Evolutionary conservation across 2,888 invertebrate genomes (phyloP).

Genomic region (Hedychridium roseum): DNA sequence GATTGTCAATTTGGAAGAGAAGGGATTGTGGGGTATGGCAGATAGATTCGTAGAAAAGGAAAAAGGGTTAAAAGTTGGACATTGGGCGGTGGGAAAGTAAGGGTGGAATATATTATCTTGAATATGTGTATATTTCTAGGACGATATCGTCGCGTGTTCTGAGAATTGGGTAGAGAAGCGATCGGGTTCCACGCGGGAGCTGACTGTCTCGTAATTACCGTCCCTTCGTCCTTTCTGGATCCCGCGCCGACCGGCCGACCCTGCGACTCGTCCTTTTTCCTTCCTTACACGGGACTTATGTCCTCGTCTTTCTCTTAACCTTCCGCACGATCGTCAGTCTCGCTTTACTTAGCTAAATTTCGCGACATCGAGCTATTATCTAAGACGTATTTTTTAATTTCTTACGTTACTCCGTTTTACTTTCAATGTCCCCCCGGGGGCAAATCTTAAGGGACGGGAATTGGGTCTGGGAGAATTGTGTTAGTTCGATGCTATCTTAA

Average conservation of each 20-base stretch:
- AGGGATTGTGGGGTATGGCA: conserved; percentile 15
- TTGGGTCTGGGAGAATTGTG: too few relatives aligned
- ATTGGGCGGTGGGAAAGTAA: conserved; percentile 18
- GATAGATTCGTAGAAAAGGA: too few relatives aligned
- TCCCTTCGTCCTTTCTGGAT: conserved; percentile 47
- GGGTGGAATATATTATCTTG: conserved; percentile 60
- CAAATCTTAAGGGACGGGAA: too few relatives aligned
- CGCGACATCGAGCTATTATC: too few relatives aligned
- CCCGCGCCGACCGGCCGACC: conserved; percentile 12
- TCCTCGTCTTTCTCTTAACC: conserved; percentile 16
- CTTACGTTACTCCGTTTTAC: too few relatives aligned
- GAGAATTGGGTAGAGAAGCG: conserved; percentile 57
- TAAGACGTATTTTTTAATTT: too few relatives aligned
- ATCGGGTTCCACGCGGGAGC: conserved; percentile 58
- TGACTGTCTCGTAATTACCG: conserved; percentile 62
- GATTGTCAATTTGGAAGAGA: too few relatives aligned
- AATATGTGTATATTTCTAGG: conserved; percentile 63
- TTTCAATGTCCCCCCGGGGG: too few relatives aligned
- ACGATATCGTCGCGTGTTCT: conserved; percentile 55
- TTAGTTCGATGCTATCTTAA: too few relatives aligned
- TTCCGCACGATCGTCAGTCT: too few relatives aligned
- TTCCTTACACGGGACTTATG: conserved; percentile 23
- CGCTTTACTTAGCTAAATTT: too few relatives aligned
- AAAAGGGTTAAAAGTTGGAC: conserved; percentile 6
- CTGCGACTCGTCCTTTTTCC: conserved; percentile 39